Evolutionary conservation across 2,888 invertebrate species (phyloP), one percentile per base, ranked within the genome.

Genomic region (Drosophila robusta): DNA sequence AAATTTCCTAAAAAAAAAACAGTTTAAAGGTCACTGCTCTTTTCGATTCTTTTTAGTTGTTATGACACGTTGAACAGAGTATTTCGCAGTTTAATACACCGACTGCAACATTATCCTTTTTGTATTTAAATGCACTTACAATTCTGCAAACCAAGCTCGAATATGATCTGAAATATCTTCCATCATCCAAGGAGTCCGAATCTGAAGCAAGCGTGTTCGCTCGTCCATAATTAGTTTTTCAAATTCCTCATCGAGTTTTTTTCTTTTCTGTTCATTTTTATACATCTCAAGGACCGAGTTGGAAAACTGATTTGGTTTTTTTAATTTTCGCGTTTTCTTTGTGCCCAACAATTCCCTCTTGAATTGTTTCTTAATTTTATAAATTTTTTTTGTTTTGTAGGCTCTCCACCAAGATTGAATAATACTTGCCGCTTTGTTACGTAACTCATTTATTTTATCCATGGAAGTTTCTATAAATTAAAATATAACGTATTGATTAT

Each of bases 151-250:
- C 96, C 96, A 96, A 66, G 94, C 94, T 32, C 96, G 93, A 69
- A 96, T 95, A 90, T 96, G 95, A 72, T 95, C 96, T 38, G 94
- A 94, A 87, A 96, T 95, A 71, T 95, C 95, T 87, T 96, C 96
- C 91, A 95, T 94, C 78, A 96, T 93, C 62, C 93, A 93, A 0
- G 94, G 93, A 8, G 91, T 92, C 6, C 93, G 89, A 0, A 93
- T 89, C 61, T 93, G 88, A n/a, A 94, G 75, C 14, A 94, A 90
- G 54, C 93, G 85, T 0, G 91, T 91, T 64, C 93, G 91, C 77
- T 94, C 94, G 54, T 93, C 91, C 34, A 91, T 82, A 38, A 93
- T 90, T 49, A 92, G 86, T 70, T 92, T 71, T 46, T 92, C 69
- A 62, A 92, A 92, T 4, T 81, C 81, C 1, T 83, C 87, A 11